phyloP scores from a whole-genome alignment of 1,140 invertebrate species.

The Penaeus indicus region DNA sequence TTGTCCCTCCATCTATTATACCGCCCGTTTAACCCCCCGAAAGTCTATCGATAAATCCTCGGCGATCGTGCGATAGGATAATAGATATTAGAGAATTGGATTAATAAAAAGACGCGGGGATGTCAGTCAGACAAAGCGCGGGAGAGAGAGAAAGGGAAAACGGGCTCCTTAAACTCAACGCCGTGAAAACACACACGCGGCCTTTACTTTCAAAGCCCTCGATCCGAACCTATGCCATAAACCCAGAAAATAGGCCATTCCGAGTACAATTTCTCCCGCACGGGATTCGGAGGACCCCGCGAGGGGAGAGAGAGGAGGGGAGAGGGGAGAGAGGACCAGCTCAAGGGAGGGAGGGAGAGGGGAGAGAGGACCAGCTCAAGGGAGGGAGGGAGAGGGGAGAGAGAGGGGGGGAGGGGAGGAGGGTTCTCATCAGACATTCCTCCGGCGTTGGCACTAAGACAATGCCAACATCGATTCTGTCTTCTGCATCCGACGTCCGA shows the following conservation, averaged over 20 bases:
- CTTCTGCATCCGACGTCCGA: conserved; percentile 18
- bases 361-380: neutral
- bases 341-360: conserved; percentile 12
- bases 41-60: too few species aligned
- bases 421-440: conserved; percentile 49
- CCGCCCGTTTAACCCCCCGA: too few species aligned
- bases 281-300: conserved; percentile 28
- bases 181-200: neutral
- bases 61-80: too few species aligned
- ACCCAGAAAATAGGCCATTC: conserved; percentile 37
- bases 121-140: neutral
- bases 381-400: neutral
- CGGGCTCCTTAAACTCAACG: too few species aligned
- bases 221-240: conserved; percentile 47
- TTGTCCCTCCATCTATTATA: too few species aligned
- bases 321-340: neutral
- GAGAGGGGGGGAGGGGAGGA: too few species aligned
- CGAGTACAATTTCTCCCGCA: conserved; percentile 38
- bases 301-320: neutral
- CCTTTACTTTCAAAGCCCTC: conserved; percentile 11
- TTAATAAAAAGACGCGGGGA: neutral
- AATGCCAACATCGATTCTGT: conserved; percentile 50
- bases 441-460: conserved; percentile 45
- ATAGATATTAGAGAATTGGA: too few species aligned
- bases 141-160: conserved; percentile 17